Conservation (phyloP, 1,140 invertebrate species). For the Drosophila pectinifera region DNA sequence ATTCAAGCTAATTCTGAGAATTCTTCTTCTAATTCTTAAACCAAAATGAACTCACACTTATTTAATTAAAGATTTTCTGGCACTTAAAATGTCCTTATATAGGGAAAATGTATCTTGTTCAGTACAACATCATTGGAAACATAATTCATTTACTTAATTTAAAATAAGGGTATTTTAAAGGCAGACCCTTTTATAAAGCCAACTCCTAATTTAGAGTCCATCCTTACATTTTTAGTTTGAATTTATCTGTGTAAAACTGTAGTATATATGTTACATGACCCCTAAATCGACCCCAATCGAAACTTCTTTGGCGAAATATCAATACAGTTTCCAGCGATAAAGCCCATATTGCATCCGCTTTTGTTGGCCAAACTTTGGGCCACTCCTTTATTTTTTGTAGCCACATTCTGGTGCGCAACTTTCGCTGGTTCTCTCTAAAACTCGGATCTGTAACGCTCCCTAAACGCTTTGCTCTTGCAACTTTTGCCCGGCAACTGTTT, state of each 20-base stretch:
- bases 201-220: too few relatives aligned
- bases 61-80: too few relatives aligned
- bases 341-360: conserved; percentile 66
- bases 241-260: too few relatives aligned
- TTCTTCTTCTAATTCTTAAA: too few relatives aligned
- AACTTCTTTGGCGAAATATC: background rate
- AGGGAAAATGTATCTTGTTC: too few relatives aligned
- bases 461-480: conserved; percentile 70
- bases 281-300: conserved; percentile 1
- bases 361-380: conserved; percentile 17
- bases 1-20: too few relatives aligned
- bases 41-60: too few relatives aligned
- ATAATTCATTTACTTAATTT: too few relatives aligned
- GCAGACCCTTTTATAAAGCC: too few relatives aligned
- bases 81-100: too few relatives aligned
- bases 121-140: too few relatives aligned
- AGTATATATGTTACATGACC: background rate
- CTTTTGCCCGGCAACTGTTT: conserved; percentile 63
- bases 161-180: too few relatives aligned
- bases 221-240: background rate
- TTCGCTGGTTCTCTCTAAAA: conserved; percentile 12
- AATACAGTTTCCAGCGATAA: background rate
- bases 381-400: background rate
- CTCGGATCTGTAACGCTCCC: conserved; percentile 44
- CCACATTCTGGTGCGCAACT: conserved; percentile 4